Evolutionary conservation across 2,113 vertebrate genomes (phyloP).

Genomic region (Peromyscus leucopus): DNA sequence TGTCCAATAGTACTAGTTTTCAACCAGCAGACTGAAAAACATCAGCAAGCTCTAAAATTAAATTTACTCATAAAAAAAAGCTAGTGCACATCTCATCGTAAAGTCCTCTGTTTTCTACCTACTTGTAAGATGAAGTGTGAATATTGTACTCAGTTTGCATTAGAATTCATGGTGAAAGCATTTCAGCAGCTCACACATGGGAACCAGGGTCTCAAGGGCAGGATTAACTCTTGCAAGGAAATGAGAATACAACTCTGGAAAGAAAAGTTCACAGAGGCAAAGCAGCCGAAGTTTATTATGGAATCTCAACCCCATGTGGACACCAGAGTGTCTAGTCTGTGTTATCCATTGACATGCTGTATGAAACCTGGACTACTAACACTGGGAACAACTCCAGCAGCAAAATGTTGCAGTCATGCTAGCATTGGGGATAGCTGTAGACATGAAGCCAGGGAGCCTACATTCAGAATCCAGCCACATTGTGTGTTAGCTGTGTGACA

Average conservation of each 20-base stretch:
- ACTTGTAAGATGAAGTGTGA: not conserved
- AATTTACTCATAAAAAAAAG: not conserved
- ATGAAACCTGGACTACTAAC: not conserved
- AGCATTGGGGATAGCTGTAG: not conserved
- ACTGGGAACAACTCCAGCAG: not conserved
- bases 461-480: not conserved
- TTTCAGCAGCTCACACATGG: not conserved
- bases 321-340: not conserved
- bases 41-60: slow-evolving; percentile 46
- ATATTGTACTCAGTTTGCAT: not conserved
- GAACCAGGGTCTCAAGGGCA: not conserved
- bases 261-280: not conserved
- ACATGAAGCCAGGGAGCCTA: not conserved
- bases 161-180: not conserved
- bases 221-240: not conserved
- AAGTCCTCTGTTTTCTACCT: not conserved
- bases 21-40: not conserved
- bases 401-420: not conserved
- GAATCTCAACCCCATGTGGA: not conserved
- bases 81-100: not conserved
- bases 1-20: not conserved
- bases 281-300: not conserved
- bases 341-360: not conserved
- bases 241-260: not conserved
- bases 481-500: not conserved